Base-by-base conservation (phyloP, 2,888 invertebrate species). In the Parasteatoda lunata region DNA sequence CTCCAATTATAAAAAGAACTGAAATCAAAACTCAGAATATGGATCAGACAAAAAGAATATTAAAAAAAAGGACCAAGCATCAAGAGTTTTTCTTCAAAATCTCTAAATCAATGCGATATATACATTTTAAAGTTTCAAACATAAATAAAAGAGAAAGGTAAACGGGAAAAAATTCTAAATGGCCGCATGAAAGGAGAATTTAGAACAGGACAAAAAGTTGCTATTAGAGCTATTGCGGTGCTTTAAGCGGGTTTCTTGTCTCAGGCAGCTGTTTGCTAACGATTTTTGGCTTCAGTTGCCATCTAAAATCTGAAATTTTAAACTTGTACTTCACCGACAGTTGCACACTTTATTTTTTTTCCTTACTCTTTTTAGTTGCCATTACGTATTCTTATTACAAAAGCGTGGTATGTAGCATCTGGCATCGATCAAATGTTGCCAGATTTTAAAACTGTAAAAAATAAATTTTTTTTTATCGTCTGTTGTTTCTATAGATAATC, bases 271-370 rank as follows among this genome's bases (percentile, higher is more conserved):
- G 81, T 68, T 54, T 68, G 66, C 15, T 81, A 75, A 81, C 81
- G 81, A 81, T 81, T 81, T 81, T 69, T 81, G 80, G 15, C 47
- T 54, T 69, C 45, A 64, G 5, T 64, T 59, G 52, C 75, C 15
- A 59, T 68, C 75, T 52, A 45, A 81, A 81, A 81, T 81, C 75
- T 81, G 48, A 73, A 81, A 81, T 81, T 81, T 71, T 81, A 81
- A 81, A 68, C 81, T 81, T 69, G 73, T 75, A 69, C 75, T 54
- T 45, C 11, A 51, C 64, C 49, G 30, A 72, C 79, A 49, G 51
- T 70, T 72, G 52, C 48, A 72, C 48, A 15, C 49, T 49, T 71
- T 30, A 30, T 30, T 30, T 54, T 54, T 59, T 59, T 79, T 79
- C 72, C 71, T 79, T 51, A 71, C 79, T 72, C 79, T 72, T 72